These are phyloP conservation scores for Diprion similis DNA, from an alignment of 1,140 invertebrate genomes.

Conservation along the genomic window DNA sequence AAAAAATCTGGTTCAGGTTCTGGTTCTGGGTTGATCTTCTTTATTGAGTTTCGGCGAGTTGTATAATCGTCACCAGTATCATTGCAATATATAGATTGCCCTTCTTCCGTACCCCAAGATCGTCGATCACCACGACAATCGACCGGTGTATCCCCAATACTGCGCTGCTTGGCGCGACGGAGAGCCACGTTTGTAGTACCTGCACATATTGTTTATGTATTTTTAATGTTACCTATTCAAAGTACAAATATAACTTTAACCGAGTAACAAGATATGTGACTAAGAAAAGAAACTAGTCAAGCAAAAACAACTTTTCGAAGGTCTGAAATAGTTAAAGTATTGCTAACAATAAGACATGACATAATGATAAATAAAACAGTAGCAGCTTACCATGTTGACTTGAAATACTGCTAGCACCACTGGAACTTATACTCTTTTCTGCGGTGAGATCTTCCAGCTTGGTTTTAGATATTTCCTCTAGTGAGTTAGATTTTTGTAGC, in stretches of 20 bases:
- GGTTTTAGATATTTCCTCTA: slow-evolving; percentile 75
- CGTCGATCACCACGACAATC: slow-evolving; percentile 62
- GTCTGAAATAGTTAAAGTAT: neutral
- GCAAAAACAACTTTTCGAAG: slow-evolving; percentile 5
- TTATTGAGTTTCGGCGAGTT: slow-evolving; percentile 49
- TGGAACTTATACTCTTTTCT: slow-evolving; percentile 51
- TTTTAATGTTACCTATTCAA: neutral
- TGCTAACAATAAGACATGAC: slow-evolving; percentile 10
- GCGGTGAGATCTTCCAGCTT: slow-evolving; percentile 73
- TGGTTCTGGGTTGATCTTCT: slow-evolving; percentile 51
- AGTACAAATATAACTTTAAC: too few relatives aligned
- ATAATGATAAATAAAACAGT: slow-evolving; percentile 17
- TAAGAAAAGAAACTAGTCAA: neutral
- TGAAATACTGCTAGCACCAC: slow-evolving; percentile 51
- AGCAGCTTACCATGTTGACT: slow-evolving; percentile 51
- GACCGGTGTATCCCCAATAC: slow-evolving; percentile 50
- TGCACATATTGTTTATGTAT: slow-evolving; percentile 28
- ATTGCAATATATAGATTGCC: slow-evolving; percentile 61
- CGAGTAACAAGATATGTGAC: neutral
- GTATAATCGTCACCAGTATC: slow-evolving; percentile 55
- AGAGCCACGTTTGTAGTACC: slow-evolving; percentile 55
- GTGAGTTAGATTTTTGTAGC: slow-evolving; percentile 70
- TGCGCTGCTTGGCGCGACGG: slow-evolving; percentile 53
- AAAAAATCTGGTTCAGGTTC: slow-evolving; percentile 68
- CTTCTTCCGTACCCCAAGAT: slow-evolving; percentile 70